Conservation (phyloP, 2,797 vertebrate genomes). For the Sebastiscus tertius region DNA sequence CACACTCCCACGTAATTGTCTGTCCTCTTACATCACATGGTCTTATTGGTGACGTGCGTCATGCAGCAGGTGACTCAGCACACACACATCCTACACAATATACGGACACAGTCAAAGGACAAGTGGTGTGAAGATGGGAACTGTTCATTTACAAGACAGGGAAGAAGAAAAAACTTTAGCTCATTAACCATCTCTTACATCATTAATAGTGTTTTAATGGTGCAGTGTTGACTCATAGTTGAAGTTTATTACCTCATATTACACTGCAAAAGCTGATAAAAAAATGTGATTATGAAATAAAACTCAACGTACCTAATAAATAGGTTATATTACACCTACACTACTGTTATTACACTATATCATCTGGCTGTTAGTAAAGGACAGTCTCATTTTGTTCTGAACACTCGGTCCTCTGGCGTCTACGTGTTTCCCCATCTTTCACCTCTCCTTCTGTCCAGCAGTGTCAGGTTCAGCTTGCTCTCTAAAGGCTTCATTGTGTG, state of each 20-base stretch:
- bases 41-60: constrained; percentile 24
- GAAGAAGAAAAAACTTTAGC: not conserved
- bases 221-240: not conserved
- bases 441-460: constrained; percentile 29
- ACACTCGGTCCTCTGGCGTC: constrained; percentile 3
- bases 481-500: constrained; percentile 49
- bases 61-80: constrained; percentile 55
- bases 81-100: not conserved
- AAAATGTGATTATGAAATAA: not conserved
- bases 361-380: not conserved
- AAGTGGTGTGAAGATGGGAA: not conserved
- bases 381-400: not conserved
- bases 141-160: not conserved
- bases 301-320: not conserved
- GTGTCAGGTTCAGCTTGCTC: constrained; percentile 47
- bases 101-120: not conserved
- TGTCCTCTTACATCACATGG: constrained; percentile 11
- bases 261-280: not conserved
- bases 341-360: not conserved
- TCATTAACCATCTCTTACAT: not conserved
- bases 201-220: not conserved
- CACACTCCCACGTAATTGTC: constrained; percentile 13
- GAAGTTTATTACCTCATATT: not conserved
- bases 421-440: constrained; percentile 15
- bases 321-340: constrained; percentile 14